Evolutionary conservation across 2,797 vertebrate species (phyloP), one percentile per base, ranked within the genome.

Genomic region (Pogonophryne albipinna): DNA sequence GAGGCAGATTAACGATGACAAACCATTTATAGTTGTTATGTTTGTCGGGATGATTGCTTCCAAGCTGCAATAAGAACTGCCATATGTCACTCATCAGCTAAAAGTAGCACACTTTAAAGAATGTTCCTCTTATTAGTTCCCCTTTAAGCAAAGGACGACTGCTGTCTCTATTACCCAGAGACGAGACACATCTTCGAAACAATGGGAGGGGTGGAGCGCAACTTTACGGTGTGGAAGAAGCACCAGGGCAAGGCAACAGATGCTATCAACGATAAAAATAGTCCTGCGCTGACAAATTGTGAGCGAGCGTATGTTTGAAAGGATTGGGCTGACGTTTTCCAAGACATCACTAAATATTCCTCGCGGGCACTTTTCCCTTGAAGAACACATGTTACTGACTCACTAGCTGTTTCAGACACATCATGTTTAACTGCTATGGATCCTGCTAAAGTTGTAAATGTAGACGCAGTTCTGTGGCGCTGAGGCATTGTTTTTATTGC

Each of bases 1-100:
- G 91, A 92, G 92, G 89, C 86, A 89, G 90, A 93, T 93, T 91
- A 93, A 85, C 80, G 68, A 88, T 86, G 93, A 92, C 93, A 94
- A 91, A 92, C 85, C 89, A 91, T 92, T 93, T 92, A 92, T 90
- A 91, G 90, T 90, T 91, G 88, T 92, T 90, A 88, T 92, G 91
- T 93, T 93, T 92, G 82, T 89, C 76, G 71, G 79, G 86, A 85
- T 91, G 91, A 92, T 90, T 85, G 85, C 88, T 90, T 91, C 82
- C 73, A 82, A 92, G 85, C 79, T 71, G 83, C 79, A 87, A 91
- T 85, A 83, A 81, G 85, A 91, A 86, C 80, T 82, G 91, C 91
- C 92, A 93, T 92, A 92, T 93, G 93, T 80, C 92, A 92, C 84
- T 93, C 90, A 90, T 91, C 85, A 89, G 86, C 91, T 91, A 89